These are phyloP conservation scores for Acleris emargana DNA, from an alignment of 2,888 invertebrate genomes.

Conservation along the genomic window DNA sequence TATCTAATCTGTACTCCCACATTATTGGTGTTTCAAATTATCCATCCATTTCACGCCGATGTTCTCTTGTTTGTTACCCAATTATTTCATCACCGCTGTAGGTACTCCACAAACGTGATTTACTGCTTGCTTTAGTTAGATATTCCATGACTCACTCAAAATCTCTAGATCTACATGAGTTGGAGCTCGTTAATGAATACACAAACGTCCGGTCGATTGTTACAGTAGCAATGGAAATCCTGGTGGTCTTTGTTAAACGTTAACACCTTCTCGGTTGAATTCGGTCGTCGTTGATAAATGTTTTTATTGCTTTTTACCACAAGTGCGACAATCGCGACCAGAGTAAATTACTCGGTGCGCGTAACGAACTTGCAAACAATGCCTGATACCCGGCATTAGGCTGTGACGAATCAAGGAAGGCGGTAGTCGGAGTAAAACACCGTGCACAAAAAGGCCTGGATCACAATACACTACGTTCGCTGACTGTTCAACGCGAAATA, in stretches of 20 bases:
- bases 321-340: slow-evolving; percentile 65
- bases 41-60: slow-evolving; percentile 9
- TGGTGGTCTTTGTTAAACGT: slow-evolving; percentile 68
- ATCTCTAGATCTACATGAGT: slow-evolving; percentile 38
- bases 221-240: slow-evolving; percentile 55
- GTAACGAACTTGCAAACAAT: slow-evolving; percentile 74
- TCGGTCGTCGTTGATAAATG: slow-evolving; percentile 60
- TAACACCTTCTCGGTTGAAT: slow-evolving; percentile 61
- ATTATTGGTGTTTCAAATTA: slow-evolving; percentile 23
- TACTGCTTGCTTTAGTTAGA: slow-evolving; percentile 28
- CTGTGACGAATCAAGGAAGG: slow-evolving; percentile 67
- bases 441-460: slow-evolving; percentile 40
- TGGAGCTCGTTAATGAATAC: slow-evolving; percentile 43
- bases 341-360: slow-evolving; percentile 69
- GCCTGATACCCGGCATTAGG: slow-evolving; percentile 57
- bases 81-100: slow-evolving; percentile 34
- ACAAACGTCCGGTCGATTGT: slow-evolving; percentile 57
- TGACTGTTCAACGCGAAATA: slow-evolving; percentile 64
- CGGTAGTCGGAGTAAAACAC: slow-evolving; percentile 46
- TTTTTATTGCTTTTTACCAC: slow-evolving; percentile 63
- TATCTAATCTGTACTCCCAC: slow-evolving; percentile 1
- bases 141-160: slow-evolving; percentile 37
- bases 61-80: slow-evolving; percentile 29
- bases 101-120: slow-evolving; percentile 32
- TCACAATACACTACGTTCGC: slow-evolving; percentile 39